These are phyloP conservation scores for Lycophotia porphyrea DNA, from an alignment of 2,888 invertebrate species.

Conservation along the genomic window DNA sequence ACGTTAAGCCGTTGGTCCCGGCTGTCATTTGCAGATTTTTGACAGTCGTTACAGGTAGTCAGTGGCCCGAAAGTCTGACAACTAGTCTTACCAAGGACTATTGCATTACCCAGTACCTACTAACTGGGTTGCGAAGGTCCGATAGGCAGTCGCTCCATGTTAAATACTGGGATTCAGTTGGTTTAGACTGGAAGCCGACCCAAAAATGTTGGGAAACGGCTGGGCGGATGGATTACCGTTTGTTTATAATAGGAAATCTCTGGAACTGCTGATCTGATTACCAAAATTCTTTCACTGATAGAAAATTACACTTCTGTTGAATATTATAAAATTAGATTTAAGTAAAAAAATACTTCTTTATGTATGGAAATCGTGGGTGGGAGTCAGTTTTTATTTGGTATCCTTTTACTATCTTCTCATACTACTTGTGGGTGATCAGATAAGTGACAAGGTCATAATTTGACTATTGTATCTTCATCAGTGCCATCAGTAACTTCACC, in stretches of 20 bases:
- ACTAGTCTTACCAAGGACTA: neutral
- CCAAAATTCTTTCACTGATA: neutral
- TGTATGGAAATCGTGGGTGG: neutral
- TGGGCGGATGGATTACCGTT: neutral
- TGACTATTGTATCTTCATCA: conserved; percentile 40
- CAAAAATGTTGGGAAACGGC: neutral
- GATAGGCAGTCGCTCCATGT: neutral
- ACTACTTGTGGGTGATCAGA: too few species aligned
- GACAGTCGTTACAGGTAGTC: neutral
- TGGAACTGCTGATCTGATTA: neutral
- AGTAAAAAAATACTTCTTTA: neutral
- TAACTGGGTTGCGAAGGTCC: neutral
- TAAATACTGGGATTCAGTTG: neutral
- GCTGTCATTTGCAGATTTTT: neutral
- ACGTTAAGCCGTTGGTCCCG: neutral
- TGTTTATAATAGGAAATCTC: neutral
- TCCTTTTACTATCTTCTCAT: neutral
- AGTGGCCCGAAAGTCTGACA: neutral
- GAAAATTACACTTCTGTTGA: neutral
- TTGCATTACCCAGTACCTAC: neutral
- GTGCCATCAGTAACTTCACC: conserved; percentile 78
- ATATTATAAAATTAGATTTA: neutral
- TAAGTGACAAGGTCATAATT: neutral
- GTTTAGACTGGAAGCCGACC: neutral
- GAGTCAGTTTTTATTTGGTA: neutral